Conservation (phyloP, 2,113 vertebrate species). For the Enhydra lutris region DNA sequence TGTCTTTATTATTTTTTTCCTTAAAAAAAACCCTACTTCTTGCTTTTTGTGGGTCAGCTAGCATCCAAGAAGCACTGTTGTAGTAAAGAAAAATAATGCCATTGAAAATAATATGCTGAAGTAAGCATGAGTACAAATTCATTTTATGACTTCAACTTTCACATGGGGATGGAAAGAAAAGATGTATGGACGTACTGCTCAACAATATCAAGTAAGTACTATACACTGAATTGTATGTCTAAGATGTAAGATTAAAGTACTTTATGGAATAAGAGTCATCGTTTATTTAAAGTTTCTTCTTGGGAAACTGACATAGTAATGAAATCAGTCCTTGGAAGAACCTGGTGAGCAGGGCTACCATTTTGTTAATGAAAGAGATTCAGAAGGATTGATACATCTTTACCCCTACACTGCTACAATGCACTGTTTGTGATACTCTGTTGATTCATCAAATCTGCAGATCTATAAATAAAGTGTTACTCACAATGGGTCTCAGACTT, state of each 20-base stretch:
- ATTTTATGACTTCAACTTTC: not conserved
- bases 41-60: not conserved
- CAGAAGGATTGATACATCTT: not conserved
- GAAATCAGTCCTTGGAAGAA: not conserved
- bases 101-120: not conserved
- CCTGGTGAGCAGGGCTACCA: not conserved
- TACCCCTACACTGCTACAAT: rapidly evolving
- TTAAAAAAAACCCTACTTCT: not conserved
- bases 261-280: not conserved
- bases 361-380: not conserved
- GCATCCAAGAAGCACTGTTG: not conserved
- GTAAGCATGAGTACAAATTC: not conserved
- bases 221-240: not conserved
- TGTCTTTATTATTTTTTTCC: not conserved
- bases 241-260: not conserved
- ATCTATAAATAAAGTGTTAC: not conserved
- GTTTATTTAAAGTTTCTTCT: not conserved
- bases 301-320: not conserved
- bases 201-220: not conserved
- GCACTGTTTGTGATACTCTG: not conserved
- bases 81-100: not conserved
- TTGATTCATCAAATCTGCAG: not conserved
- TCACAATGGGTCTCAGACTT: not conserved
- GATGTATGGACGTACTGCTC: not conserved
- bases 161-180: not conserved